Evolutionary conservation across 2,113 vertebrate species (phyloP).

Genomic region (Hippolais icterina): DNA sequence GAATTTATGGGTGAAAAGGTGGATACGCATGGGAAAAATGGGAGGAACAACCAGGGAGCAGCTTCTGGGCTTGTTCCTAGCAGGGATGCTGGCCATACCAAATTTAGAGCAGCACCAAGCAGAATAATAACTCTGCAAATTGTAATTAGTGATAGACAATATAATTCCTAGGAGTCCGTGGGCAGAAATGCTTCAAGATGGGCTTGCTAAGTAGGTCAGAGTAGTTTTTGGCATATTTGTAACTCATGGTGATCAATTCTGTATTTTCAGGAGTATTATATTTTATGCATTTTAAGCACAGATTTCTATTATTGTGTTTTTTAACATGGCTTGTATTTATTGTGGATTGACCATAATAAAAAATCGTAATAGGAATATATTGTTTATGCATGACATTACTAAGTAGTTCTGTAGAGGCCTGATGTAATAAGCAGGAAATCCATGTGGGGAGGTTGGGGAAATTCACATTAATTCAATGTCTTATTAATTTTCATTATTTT

Average conservation of each 20-base stretch:
- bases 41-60: neutral
- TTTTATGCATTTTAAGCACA: neutral
- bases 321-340: neutral
- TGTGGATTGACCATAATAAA: neutral
- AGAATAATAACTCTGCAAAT: neutral
- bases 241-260: neutral
- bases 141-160: neutral
- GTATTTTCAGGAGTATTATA: neutral
- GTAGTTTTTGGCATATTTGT: neutral
- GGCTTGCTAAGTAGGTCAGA: neutral
- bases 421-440: neutral
- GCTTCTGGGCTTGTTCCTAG: neutral
- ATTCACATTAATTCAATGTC: neutral
- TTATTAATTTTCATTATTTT: slow-evolving; percentile 22
- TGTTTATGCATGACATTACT: neutral
- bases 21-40: neutral
- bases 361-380: neutral
- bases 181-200: neutral
- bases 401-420: neutral
- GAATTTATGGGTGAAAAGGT: neutral
- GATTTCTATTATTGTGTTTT: neutral
- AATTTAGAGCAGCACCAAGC: neutral
- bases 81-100: neutral
- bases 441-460: neutral
- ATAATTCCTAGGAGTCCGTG: neutral